A percentile compares a stretch with the other conserved stretches of the same genome.
These are phyloP conservation scores for Distichodus sexfasciatus DNA, from an alignment of 2,797 vertebrate species.

Conservation along the genomic window DNA sequence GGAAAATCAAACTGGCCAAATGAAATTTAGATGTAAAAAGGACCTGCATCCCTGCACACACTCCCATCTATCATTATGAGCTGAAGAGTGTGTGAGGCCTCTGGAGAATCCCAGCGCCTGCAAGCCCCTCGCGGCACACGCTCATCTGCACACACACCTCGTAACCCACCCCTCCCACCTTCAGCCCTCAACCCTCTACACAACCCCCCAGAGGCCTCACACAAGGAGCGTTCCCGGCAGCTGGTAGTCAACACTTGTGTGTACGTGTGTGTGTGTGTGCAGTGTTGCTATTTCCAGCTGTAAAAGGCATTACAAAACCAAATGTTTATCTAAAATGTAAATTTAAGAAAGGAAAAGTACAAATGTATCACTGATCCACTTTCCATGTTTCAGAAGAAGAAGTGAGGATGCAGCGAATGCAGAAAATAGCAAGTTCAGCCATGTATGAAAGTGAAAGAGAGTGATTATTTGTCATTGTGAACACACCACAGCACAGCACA, in stretches of 20 bases:
- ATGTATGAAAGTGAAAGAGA: too few species aligned
- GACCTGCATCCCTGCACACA: neutral
- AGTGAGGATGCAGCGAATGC: too few species aligned
- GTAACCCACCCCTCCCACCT: neutral
- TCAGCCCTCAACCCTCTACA: neutral
- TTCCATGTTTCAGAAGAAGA: too few species aligned
- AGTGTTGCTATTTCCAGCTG: too few species aligned
- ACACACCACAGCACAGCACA: too few species aligned
- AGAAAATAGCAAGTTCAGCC: too few species aligned
- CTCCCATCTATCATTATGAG: neutral
- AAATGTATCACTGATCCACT: too few species aligned
- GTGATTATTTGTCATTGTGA: too few species aligned
- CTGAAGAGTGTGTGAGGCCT: neutral
- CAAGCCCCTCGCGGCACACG: neutral
- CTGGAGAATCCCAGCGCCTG: neutral
- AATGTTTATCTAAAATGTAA: too few species aligned
- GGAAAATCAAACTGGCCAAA: slow-evolving; percentile 17
- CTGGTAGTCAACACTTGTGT: slow-evolving; percentile 11
- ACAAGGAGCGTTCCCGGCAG: neutral
- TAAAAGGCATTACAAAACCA: too few species aligned
- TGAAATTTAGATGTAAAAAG: slow-evolving; percentile 13
- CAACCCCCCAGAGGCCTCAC: too few species aligned
- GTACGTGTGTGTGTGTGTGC: neutral
- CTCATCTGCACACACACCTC: neutral
- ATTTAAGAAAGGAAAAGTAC: too few species aligned